These are phyloP conservation scores for Napeogenes sylphis DNA, from an alignment of 2,888 invertebrate genomes.

Conservation along the genomic window DNA sequence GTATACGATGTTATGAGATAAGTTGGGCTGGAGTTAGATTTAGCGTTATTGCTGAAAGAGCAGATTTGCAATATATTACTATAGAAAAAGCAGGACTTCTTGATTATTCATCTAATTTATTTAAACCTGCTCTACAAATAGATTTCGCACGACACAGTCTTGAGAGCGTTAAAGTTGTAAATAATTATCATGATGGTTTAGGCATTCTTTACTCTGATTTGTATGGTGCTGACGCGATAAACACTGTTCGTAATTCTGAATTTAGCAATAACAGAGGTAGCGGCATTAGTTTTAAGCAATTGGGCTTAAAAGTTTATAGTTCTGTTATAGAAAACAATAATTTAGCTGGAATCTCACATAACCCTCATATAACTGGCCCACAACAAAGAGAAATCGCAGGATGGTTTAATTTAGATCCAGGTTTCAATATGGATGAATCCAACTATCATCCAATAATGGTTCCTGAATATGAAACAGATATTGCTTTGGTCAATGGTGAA, in stretches of 20 bases:
- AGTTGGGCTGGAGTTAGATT: constrained; percentile 97
- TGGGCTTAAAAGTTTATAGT: constrained; percentile 88
- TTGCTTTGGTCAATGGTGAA: constrained; percentile 83
- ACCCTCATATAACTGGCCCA: constrained; percentile 89
- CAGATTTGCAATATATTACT: constrained; percentile 90
- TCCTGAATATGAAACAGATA: constrained; percentile 80
- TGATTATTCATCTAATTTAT: constrained; percentile 92
- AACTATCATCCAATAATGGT: constrained; percentile 85
- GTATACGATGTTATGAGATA: constrained; percentile 91
- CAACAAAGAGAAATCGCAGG: constrained; percentile 95
- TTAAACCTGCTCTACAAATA: constrained; percentile 93
- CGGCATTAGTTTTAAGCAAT: constrained; percentile 92
- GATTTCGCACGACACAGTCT: constrained; percentile 90
- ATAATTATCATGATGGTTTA: constrained; percentile 95
- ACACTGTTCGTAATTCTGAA: constrained; percentile 89
- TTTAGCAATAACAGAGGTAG: constrained; percentile 91
- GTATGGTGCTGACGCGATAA: constrained; percentile 89
- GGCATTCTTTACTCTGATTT: constrained; percentile 97
- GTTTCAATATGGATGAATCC: constrained; percentile 81
- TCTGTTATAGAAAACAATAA: constrained; percentile 89
- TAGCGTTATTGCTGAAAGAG: constrained; percentile 90
- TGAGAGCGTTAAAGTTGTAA: constrained; percentile 86
- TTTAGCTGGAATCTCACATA: constrained; percentile 92
- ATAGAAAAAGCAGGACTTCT: constrained; percentile 95
- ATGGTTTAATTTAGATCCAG: constrained; percentile 88